Evolutionary conservation across 2,113 vertebrate species (phyloP).

Genomic region (Dunckerocampus dactyliophorus): DNA sequence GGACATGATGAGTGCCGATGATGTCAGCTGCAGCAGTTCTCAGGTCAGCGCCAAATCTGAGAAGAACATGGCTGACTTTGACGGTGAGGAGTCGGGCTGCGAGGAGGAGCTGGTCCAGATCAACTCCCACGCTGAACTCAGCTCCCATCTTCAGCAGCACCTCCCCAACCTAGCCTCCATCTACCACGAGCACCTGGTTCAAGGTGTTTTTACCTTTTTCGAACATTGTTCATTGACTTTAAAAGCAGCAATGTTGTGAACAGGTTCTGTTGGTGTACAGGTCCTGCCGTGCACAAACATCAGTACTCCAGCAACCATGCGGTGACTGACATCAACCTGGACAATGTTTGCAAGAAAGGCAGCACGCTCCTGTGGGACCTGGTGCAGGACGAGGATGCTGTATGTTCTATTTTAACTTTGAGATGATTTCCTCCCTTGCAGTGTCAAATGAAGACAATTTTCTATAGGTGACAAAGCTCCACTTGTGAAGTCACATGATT

Average conservation of each 20-base stretch:
- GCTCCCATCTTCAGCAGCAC: conserved; percentile 97
- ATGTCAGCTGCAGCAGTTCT: conserved; percentile 98
- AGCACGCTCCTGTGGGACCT: conserved; percentile 98
- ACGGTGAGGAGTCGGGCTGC: conserved; percentile 96
- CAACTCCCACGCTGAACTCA: conserved; percentile 96
- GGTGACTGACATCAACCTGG: conserved; percentile 96
- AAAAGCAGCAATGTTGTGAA: not conserved
- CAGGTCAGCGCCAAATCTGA: conserved; percentile 99
- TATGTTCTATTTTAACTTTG: conserved; percentile 62
- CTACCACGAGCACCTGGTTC: conserved; percentile 96
- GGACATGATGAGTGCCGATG: conserved; percentile 97
- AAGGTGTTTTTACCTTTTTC: conserved; percentile 71
- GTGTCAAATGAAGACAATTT: too few relatives aligned
- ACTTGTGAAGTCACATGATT: conserved; percentile 8
- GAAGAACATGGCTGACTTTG: conserved; percentile 99
- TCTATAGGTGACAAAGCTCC: not conserved
- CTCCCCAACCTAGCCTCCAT: conserved; percentile 97
- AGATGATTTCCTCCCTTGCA: not conserved
- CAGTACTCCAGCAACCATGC: conserved; percentile 89
- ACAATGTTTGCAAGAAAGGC: conserved; percentile 98
- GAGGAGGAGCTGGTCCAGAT: conserved; percentile 98
- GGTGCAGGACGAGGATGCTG: conserved; percentile 98
- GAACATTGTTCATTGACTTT: too few relatives aligned
- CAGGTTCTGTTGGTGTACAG: conserved; percentile 56
- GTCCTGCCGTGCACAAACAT: conserved; percentile 95